Evolutionary conservation across 1,140 invertebrate species (phyloP).

Genomic region (Orussus abietinus): DNA sequence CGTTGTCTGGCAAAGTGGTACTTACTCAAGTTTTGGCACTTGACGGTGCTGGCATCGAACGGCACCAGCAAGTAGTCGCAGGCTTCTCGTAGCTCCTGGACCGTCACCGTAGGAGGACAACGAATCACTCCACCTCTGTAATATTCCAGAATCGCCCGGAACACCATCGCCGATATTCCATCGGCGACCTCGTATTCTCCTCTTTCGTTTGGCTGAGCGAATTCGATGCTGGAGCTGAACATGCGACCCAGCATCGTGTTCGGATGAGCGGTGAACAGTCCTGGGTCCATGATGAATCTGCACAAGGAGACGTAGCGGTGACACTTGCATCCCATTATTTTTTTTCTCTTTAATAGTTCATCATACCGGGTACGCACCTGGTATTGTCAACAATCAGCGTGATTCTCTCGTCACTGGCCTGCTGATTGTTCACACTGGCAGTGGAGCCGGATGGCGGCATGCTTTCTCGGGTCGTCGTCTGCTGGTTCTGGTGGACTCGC

Average conservation of each 20-base stretch:
- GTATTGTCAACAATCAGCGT: slow-evolving; percentile 93
- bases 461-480: slow-evolving; percentile 40
- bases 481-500: slow-evolving; percentile 38
- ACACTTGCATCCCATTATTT: neutral
- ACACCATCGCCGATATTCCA: slow-evolving; percentile 93
- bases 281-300: slow-evolving; percentile 81
- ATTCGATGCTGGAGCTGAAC: slow-evolving; percentile 93
- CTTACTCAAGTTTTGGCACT: slow-evolving; percentile 91
- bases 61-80: slow-evolving; percentile 98
- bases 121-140: slow-evolving; percentile 87
- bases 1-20: too few species aligned
- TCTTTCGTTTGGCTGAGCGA: slow-evolving; percentile 88
- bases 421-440: slow-evolving; percentile 33
- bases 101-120: slow-evolving; percentile 78
- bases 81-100: slow-evolving; percentile 94
- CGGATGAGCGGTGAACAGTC: slow-evolving; percentile 80
- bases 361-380: slow-evolving; percentile 61
- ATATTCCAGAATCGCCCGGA: slow-evolving; percentile 93
- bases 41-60: slow-evolving; percentile 93
- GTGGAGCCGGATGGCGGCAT: slow-evolving; percentile 27
- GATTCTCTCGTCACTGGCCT: slow-evolving; percentile 68
- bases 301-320: slow-evolving; percentile 3
- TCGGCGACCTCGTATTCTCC: slow-evolving; percentile 99
- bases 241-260: slow-evolving; percentile 90
- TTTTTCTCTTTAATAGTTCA: slow-evolving; percentile 5